Percentiles rank a stretch among this genome's conserved stretches.
These are phyloP conservation scores for Yasuhikotakia modesta DNA, from an alignment of 2,797 vertebrate genomes.

Conservation along the genomic window DNA sequence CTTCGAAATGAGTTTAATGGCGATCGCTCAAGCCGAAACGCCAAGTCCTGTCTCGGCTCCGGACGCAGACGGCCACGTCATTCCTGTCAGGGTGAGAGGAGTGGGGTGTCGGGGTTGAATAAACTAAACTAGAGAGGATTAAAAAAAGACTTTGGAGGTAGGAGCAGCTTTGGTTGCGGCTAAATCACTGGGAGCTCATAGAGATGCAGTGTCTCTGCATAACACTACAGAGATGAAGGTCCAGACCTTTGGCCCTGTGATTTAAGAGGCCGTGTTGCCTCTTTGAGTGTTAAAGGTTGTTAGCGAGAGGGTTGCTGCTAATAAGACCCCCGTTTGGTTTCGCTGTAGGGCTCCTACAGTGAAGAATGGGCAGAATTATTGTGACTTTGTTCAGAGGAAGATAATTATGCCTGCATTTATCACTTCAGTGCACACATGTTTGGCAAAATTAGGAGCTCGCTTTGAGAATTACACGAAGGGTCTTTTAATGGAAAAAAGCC, in stretches of 20 bases:
- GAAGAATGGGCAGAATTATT: conserved; percentile 63
- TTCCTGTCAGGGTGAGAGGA: conserved; percentile 58
- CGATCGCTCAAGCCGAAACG: conserved; percentile 57
- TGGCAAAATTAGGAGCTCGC: conserved; percentile 1
- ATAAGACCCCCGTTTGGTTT: conserved; percentile 72
- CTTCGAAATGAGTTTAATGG: conserved; percentile 55
- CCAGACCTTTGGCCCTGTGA: conserved; percentile 65
- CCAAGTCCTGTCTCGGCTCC: conserved; percentile 51
- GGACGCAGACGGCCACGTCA: conserved; percentile 28
- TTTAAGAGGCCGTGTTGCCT: conserved; percentile 65
- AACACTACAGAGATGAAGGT: conserved; percentile 70
- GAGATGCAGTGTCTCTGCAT: conserved; percentile 64
- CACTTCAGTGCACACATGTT: conserved; percentile 24
- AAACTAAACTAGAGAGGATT: conserved; percentile 68
- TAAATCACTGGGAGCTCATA: conserved; percentile 65
- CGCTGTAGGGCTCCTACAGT: conserved; percentile 50
- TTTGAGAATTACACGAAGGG: conserved; percentile 15
- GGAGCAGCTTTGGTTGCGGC: conserved; percentile 60
- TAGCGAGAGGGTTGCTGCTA: conserved; percentile 70
- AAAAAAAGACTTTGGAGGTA: conserved; percentile 66
- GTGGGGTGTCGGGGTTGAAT: conserved; percentile 75
- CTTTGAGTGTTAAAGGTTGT: conserved; percentile 76
- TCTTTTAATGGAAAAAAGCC: neutral
- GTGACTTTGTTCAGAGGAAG: conserved; percentile 45
- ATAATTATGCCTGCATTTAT: conserved; percentile 27